These are phyloP conservation scores for Telenomus remus DNA, from an alignment of 1,140 invertebrate species.

Conservation along the genomic window DNA sequence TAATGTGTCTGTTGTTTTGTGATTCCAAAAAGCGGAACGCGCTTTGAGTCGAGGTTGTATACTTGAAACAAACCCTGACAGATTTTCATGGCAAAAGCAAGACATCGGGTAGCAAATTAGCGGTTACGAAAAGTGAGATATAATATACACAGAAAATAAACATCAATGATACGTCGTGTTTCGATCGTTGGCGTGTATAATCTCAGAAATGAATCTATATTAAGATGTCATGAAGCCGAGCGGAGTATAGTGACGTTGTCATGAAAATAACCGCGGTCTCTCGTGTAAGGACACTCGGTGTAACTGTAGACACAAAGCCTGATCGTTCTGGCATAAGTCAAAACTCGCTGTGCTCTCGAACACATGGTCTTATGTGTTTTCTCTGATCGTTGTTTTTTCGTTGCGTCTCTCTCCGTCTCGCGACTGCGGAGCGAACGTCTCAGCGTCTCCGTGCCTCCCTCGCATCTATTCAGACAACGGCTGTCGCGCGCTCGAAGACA, in stretches of 20 bases:
- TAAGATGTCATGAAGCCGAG: slow-evolving; percentile 50
- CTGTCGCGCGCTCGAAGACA: slow-evolving; percentile 56
- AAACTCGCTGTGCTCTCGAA: slow-evolving; percentile 67
- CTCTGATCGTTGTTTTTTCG: slow-evolving; percentile 40
- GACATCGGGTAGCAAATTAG: slow-evolving; percentile 12
- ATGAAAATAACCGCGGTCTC: slow-evolving; percentile 59
- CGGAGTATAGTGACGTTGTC: slow-evolving; percentile 43
- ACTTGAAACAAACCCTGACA: too few relatives aligned
- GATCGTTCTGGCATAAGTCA: slow-evolving; percentile 75
- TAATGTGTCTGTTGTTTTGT: too few relatives aligned
- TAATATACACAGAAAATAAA: slow-evolving; percentile 42
- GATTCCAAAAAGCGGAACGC: too few relatives aligned
- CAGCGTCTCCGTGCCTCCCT: slow-evolving; percentile 51
- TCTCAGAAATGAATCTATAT: slow-evolving; percentile 51
- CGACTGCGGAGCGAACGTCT: slow-evolving; percentile 33
- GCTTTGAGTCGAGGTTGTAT: too few relatives aligned
- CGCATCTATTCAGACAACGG: slow-evolving; percentile 51
- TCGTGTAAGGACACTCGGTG: slow-evolving; percentile 49
- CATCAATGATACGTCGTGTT: slow-evolving; percentile 44
- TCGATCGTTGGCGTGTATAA: slow-evolving; percentile 44
- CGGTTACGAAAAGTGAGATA: slow-evolving; percentile 38
- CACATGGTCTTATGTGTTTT: slow-evolving; percentile 53
- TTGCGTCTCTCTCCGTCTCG: slow-evolving; percentile 35
- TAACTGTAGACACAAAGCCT: slow-evolving; percentile 68
- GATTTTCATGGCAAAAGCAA: slow-evolving; percentile 7